Evolutionary conservation across 2,797 vertebrate species (phyloP), one percentile per base, ranked within the genome.

Genomic region (Lagodon rhomboides): DNA sequence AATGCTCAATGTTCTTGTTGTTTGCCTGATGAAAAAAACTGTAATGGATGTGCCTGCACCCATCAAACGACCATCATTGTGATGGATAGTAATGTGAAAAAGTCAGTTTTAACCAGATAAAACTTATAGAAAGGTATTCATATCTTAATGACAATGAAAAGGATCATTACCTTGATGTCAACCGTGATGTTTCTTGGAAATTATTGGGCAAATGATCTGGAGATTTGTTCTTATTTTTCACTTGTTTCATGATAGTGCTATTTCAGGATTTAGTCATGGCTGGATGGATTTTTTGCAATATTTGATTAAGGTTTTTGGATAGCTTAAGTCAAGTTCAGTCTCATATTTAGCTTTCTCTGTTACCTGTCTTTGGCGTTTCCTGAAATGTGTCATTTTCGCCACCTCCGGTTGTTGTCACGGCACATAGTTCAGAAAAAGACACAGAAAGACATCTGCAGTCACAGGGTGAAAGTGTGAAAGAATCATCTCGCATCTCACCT

Each of bases 401-500:
- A 64, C 68, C 53, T 75, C 51, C 47, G 23, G 12, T 70, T 62
- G 67, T 17, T 46, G 55, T 71, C 72, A 65, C 27, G 15, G 6
- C 41, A 22, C 38, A 71, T 16, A 20, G 41, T 25, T 62, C 30
- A 65, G 43, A 67, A 58, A 61, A 30, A 59, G 76, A 79, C 27
- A 23, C 64, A 34, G 4, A 34, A 75, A 80, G 63, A 83, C 77
- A 77, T 68, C 62, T 55, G 77, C 77, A 78, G 73, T 61, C 61
- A 60, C 64, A 38, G 73, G 82, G 73, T 76, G 78, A 76, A 10
- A 53, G 84, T 78, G 84, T 68, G 79, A 84, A 76, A 50, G 51
- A 84, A 73, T 55, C 34, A 79, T 92, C 88, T 89, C 91, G 85
- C 87, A 79, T 92, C 88, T 89, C 91, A 86, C 87, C 88, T 87